Evolutionary conservation across 2,113 vertebrate genomes (phyloP).

Genomic region (Asarcornis scutulata): DNA sequence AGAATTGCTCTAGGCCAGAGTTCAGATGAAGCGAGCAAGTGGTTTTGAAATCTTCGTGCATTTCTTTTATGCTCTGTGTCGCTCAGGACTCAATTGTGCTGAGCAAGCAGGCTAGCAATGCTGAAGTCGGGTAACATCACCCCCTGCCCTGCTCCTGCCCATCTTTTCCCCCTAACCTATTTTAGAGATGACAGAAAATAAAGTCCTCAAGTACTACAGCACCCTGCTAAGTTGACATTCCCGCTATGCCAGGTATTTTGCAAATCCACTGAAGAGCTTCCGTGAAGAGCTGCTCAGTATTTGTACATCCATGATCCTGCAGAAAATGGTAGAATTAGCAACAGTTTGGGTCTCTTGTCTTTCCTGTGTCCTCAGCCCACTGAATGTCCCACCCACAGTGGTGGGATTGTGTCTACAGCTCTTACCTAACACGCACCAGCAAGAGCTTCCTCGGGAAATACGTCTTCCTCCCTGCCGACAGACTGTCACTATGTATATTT

Average conservation of each 20-base stretch:
- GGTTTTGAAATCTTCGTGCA: neutral
- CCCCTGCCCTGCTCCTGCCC: neutral
- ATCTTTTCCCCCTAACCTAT: neutral
- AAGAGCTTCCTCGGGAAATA: neutral
- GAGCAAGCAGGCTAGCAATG: neutral
- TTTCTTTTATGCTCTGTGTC: neutral
- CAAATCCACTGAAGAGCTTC: neutral
- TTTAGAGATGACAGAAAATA: neutral
- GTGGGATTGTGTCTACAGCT: neutral
- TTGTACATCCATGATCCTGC: neutral
- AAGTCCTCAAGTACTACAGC: neutral
- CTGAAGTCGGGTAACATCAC: neutral
- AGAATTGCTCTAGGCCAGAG: neutral
- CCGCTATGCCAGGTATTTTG: neutral
- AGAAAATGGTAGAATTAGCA: neutral
- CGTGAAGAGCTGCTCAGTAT: neutral
- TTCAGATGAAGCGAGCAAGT: neutral
- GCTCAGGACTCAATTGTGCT: fast-evolving
- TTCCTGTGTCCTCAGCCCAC: neutral
- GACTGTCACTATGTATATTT: neutral
- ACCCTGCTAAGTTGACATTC: neutral
- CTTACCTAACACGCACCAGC: neutral
- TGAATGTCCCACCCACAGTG: neutral
- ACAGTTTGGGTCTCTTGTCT: neutral
- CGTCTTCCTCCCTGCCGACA: neutral